Evolutionary conservation across 2,113 vertebrate species (phyloP), one percentile per base, ranked within the genome.

Genomic region (Loxodonta africana): DNA sequence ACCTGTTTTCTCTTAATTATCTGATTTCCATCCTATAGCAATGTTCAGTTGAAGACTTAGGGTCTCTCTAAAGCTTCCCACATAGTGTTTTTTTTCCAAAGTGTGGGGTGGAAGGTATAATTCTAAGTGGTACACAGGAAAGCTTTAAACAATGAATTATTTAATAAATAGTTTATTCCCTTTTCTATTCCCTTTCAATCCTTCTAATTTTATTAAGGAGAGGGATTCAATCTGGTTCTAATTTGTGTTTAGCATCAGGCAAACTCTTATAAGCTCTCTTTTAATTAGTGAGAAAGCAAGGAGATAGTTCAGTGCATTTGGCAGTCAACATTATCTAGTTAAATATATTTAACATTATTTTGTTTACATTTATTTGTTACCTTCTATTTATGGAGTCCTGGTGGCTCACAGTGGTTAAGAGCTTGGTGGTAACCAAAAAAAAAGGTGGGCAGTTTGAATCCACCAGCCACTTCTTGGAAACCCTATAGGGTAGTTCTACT

Each of bases 171-270:
- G 48, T 10, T 76, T 77, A 92, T 63, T 95, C 81, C 8, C 9
- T 93, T 82, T 85, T 10, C 62, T 77, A 92, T 57, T 95, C 81
- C 8, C 9, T 93, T 82, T 85, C 8, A 81, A 2, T 65, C 15
- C 77, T 88, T 90, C 41, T 87, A 44, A 41, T 69, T 91, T 95
- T 95, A 81, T 91, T 30, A 91, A 86, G 21, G 30, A 80, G 18
- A 53, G 46, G 5, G 30, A 3, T 11, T 33, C 26, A 81, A 8
- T 53, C 86, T 81, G 6, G 0, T 77, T 57, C 8, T 92, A 92
- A 67, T 2, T 90, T 94, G 25, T 73, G 92, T 96, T 77, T 71
- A 91, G 77, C 25, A 71, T 91, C 63, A 57, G 18, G 11, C 25
- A 83, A 78, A 83, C 37, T 33, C 41, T 69, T 84, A 41, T 53